These are phyloP conservation scores for Sebastes fasciatus DNA, from an alignment of 2,113 vertebrate genomes.

Conservation along the genomic window DNA sequence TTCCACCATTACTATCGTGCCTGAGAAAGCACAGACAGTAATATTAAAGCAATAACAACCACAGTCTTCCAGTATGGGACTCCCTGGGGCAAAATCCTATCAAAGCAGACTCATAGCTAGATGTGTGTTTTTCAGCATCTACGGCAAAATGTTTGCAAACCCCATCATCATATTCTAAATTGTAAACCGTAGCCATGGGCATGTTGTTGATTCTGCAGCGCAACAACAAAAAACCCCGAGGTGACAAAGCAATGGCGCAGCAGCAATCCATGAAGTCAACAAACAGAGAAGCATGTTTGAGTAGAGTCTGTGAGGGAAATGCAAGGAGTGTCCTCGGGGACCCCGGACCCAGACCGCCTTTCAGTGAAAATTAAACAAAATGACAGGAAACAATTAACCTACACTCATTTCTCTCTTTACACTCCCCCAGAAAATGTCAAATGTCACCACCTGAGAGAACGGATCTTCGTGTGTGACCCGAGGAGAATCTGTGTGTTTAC, in stretches of 20 bases:
- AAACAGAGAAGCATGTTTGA: conserved; percentile 26
- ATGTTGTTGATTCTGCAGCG: conserved; percentile 25
- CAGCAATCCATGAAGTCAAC: conserved; percentile 31
- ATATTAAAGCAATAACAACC: conserved; percentile 48
- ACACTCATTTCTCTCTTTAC: conserved; percentile 44
- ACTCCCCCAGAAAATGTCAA: conserved; percentile 52
- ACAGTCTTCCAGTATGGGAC: conserved; percentile 20
- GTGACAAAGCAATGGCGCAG: conserved; percentile 30
- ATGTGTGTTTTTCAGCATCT: conserved; percentile 21
- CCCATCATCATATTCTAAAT: not conserved
- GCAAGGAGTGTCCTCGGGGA: conserved; percentile 21
- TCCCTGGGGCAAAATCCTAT: conserved; percentile 35
- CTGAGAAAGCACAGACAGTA: conserved; percentile 18
- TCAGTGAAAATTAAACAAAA: conserved; percentile 71
- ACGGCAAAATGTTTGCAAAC: conserved; percentile 10
- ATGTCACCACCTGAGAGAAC: conserved; percentile 53
- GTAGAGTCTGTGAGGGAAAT: conserved; percentile 15
- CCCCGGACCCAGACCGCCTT: conserved; percentile 14
- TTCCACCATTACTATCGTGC: conserved; percentile 5
- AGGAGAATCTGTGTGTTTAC: conserved; percentile 39
- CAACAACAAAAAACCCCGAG: conserved; percentile 24
- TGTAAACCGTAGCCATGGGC: not conserved
- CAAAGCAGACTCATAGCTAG: conserved; percentile 4
- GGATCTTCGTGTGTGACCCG: conserved; percentile 34
- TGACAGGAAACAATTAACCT: conserved; percentile 78